Base-by-base conservation (phyloP, 64 coral and sea anemone species). In the Acropora tenuis region DNA sequence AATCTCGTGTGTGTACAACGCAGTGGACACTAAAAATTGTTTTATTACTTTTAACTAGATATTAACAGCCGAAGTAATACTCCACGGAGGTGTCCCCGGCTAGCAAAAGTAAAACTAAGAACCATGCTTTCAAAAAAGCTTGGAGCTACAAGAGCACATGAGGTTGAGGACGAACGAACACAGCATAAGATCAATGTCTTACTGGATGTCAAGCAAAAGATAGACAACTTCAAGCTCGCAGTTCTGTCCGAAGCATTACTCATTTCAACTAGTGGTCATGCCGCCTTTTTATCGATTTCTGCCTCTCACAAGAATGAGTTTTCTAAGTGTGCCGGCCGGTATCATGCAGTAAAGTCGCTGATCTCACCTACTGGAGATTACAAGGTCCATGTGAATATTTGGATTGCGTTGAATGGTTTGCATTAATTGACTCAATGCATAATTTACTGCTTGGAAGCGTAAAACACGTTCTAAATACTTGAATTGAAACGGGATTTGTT, bases 341-440 rank as follows among this genome's bases (percentile, higher is more conserved):
- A 71, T 86, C 83, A 48, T 40, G 43, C 61, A 30, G 83, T 86
- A 69, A 86, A 47, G 72, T 63, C 72, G 61, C 49, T 86, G 42
- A 49, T 86, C 43, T 86, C 83, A 66, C 81, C 81, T 15, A 55
- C 43, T 46, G 81, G 81, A 84, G 58, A 43, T 16, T 45, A 84
- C 59, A 58, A 84, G 47, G 20, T 84, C 60, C 41, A 58, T 41
- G 17, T 84, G 81, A 84, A 84, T 45, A 69, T 57, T 66, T 66
- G 60, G 81, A 84, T 84, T 12, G 60, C 47, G 81, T 59, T 41
- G 81, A 84, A 84, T 45, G 68, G n/a, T n/a, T n/a, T n/a, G n/a
- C n/a, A n/a, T n/a, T n/a, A n/a, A n/a, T n/a, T n/a, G n/a, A n/a
- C n/a, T n/a, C n/a, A n/a, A n/a, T n/a, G n/a, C n/a, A n/a, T n/a